Percentiles rank a stretch among this genome's conserved stretches.
Conservation (phyloP, 1,140 invertebrate species). For the Trichonephila clavata region DNA sequence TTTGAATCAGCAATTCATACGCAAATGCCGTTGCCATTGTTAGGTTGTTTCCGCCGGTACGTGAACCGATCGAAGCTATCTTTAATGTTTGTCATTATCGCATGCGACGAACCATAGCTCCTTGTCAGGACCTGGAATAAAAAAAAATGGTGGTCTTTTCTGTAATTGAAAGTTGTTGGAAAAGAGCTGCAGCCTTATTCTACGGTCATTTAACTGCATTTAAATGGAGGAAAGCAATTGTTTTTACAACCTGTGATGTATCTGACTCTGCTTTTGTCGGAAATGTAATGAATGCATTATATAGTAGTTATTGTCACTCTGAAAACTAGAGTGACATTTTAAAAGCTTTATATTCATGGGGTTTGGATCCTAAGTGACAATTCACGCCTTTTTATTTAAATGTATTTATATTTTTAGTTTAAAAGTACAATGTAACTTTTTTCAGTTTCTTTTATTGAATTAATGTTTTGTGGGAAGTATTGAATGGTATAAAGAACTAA, state of each 20-base stretch:
- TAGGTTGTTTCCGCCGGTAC: background rate
- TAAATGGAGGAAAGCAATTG: background rate
- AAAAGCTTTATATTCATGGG: no score
- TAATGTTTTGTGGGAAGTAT: no score
- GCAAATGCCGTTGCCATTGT: background rate
- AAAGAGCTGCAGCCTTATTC: background rate
- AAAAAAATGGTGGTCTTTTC: background rate
- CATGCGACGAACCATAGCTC: constrained; percentile 19
- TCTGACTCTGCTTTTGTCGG: no score
- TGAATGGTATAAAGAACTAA: no score
- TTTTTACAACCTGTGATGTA: background rate
- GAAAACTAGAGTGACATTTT: no score
- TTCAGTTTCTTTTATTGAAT: no score
- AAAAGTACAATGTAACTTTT: no score
- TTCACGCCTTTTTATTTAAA: no score
- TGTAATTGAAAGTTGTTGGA: background rate
- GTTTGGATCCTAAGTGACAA: no score
- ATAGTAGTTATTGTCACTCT: no score
- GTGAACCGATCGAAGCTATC: background rate
- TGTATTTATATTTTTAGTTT: no score
- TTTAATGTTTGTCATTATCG: constrained; percentile 10
- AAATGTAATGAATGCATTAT: no score
- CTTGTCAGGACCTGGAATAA: background rate
- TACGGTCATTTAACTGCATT: background rate
- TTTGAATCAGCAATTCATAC: background rate